Conservation (phyloP, 2,888 invertebrate genomes). For the Aporophyla nigra region DNA sequence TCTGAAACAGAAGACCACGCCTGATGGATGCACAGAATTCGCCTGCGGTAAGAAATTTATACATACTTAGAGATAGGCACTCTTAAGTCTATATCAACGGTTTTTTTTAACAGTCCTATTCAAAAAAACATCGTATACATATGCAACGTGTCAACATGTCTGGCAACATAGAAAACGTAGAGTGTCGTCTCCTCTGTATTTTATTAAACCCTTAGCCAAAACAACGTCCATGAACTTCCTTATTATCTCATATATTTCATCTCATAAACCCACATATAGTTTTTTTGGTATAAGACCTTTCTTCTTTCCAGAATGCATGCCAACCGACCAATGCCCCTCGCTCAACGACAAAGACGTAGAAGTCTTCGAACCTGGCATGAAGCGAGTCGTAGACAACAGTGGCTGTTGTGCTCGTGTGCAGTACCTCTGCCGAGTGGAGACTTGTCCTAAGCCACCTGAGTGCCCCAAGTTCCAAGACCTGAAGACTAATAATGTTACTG, state of each 20-base stretch:
- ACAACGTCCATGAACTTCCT: too few relatives aligned
- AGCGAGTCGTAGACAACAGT: constrained; percentile 80
- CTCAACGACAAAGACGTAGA: constrained; percentile 82
- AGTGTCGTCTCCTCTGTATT: too few relatives aligned
- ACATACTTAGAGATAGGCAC: too few relatives aligned
- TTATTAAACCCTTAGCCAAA: too few relatives aligned
- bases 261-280: too few relatives aligned
- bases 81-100: too few relatives aligned
- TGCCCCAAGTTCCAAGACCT: constrained; percentile 92
- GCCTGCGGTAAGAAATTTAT: constrained; percentile 92
- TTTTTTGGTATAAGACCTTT: too few relatives aligned
- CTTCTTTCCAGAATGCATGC: constrained; percentile 92
- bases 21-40: constrained; percentile 93
- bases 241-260: too few relatives aligned
- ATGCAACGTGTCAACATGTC: too few relatives aligned
- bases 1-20: constrained; percentile 92
- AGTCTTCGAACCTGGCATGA: constrained; percentile 92
- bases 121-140: too few relatives aligned
- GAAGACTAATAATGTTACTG: constrained; percentile 73
- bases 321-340: constrained; percentile 92
- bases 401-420: constrained; percentile 94
- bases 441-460: constrained; percentile 91
- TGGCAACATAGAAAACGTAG: too few relatives aligned
- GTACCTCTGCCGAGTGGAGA: constrained; percentile 91
- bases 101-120: too few relatives aligned